phyloP scores from a whole-genome alignment of 2,113 vertebrate genomes.

The Canis aureus region DNA sequence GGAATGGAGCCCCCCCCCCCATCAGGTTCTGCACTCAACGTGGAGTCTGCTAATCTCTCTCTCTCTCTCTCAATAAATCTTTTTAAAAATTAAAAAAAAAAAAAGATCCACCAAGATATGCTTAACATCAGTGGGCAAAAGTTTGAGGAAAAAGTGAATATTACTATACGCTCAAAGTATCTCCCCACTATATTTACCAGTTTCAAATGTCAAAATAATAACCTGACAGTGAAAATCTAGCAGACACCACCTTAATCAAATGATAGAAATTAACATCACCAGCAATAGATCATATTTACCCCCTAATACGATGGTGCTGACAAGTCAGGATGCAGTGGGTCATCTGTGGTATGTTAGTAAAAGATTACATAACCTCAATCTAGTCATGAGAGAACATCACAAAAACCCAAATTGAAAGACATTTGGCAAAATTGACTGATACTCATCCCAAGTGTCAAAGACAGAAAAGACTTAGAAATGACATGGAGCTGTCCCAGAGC shows the following conservation, averaged over 20 bases:
- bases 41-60: background rate
- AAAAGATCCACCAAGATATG: background rate
- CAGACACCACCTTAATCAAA: background rate
- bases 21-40: background rate
- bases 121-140: background rate
- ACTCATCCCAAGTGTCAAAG: background rate
- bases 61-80: background rate
- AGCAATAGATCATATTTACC: background rate
- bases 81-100: background rate
- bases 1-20: background rate
- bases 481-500: background rate
- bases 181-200: background rate
- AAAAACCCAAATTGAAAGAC: background rate
- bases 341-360: background rate
- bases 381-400: background rate
- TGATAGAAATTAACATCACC: background rate
- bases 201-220: background rate
- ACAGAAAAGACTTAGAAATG: background rate
- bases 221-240: background rate
- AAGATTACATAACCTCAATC: background rate
- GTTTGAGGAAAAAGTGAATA: background rate
- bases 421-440: background rate
- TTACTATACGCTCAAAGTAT: background rate
- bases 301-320: background rate
- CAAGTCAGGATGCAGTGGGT: background rate